Conservation (phyloP, 2,113 vertebrate species). For the Neolamprologus longior region DNA sequence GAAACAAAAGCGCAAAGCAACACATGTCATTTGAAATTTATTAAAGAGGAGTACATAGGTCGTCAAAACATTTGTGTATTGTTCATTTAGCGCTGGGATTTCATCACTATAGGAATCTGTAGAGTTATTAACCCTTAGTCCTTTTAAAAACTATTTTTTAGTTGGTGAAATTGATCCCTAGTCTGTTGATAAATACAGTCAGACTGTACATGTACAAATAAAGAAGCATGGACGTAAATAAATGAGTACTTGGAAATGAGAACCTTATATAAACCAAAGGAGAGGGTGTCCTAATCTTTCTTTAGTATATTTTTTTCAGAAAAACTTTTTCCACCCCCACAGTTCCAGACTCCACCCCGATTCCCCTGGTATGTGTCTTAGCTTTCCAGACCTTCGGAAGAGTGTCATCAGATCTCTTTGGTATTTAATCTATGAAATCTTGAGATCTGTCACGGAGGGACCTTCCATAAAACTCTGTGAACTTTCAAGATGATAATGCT, state of each 20-base stretch:
- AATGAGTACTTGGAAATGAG: neutral
- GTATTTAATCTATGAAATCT: conserved; percentile 14
- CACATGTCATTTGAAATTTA: neutral
- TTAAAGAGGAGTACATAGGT: neutral
- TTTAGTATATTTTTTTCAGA: neutral
- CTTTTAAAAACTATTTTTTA: neutral
- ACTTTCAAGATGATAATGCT: neutral
- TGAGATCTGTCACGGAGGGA: neutral
- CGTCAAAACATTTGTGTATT: neutral
- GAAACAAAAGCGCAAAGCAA: neutral
- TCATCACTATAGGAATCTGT: neutral
- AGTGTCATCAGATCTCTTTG: conserved; percentile 24
- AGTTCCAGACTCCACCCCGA: neutral
- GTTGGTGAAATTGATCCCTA: conserved; percentile 2
- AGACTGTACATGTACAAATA: neutral
- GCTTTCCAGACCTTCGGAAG: neutral
- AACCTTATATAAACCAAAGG: neutral
- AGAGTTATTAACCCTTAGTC: neutral
- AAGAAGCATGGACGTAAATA: neutral
- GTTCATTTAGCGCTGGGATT: neutral
- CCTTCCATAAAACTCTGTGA: neutral
- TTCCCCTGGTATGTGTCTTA: neutral
- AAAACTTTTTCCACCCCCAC: neutral
- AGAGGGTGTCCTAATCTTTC: neutral
- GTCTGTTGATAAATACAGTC: neutral